Base-by-base conservation (phyloP, 2,888 invertebrate species). In the Dinocampus coccinellae region DNA sequence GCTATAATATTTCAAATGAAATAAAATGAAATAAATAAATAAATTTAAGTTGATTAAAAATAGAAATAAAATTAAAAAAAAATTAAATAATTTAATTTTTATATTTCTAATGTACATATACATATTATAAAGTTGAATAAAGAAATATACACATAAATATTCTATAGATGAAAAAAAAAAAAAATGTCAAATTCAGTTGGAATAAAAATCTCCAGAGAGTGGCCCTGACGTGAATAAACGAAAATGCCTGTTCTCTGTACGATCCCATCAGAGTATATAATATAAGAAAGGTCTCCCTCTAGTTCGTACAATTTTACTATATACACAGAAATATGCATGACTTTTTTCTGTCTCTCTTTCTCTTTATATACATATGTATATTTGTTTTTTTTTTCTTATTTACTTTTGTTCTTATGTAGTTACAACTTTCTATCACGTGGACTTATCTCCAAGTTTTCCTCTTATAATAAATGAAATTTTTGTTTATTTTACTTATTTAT, bases 141-240 rank as follows among this genome's bases (percentile, higher is more conserved):
- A 47, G 47, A 47, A 47, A n/a, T 47, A 42, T 42, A 58, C 11
- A 64, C 29, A 64, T 61, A 53, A 22, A 24, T 13, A 68, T 39
- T 39, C 39, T 62, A 66, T 20, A 69, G n/a, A n/a, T n/a, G n/a
- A n/a, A n/a, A n/a, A n/a, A n/a, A n/a, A n/a, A n/a, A n/a, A 52
- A 26, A 29, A 73, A 73, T 70, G 58, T 70, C 58, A 33, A 70
- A 77, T 75, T 63, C 73, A 34, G 53, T 60, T 10, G 20, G 47
- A 29, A n/a, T 65, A 47, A 52, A 57, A 42, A 62, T 33, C 42
- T 26, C 34, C 33, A 20, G 57, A 47, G 70, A 74, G 75, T 70
- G 65, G 74, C 77, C 77, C 74, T 77, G 69, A 70, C 71, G 68
- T 68, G 58, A 68, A 77, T 77, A 77, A 75, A 77, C 70, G 73